These are phyloP conservation scores for Cydia pomonella DNA, from an alignment of 1,140 invertebrate species.

Conservation along the genomic window DNA sequence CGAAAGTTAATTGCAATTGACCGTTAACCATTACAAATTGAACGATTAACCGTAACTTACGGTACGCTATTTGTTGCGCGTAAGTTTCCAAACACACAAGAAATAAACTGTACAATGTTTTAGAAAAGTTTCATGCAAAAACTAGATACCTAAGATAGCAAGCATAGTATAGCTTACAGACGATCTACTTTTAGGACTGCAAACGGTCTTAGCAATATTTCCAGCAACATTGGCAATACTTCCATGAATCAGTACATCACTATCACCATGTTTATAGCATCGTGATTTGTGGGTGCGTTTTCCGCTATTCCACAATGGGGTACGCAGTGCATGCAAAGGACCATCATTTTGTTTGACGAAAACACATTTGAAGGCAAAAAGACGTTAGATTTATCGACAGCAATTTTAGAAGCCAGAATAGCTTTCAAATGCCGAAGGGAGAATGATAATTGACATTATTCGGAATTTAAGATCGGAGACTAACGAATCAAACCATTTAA, in stretches of 20 bases:
- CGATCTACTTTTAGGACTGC: too few relatives aligned
- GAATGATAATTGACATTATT: conserved; percentile 1
- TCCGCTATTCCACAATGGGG: conserved; percentile 25
- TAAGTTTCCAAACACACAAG: too few relatives aligned
- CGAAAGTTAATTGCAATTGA: too few relatives aligned
- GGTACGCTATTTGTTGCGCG: too few relatives aligned
- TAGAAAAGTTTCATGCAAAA: too few relatives aligned
- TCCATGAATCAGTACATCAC: not conserved
- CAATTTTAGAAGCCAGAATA: not conserved
- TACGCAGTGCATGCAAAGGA: not conserved
- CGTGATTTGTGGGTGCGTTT: not conserved
- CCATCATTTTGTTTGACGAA: conserved; percentile 15
- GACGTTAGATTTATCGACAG: not conserved
- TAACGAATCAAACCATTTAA: too few relatives aligned
- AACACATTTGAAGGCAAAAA: not conserved
- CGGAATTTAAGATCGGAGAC: not conserved
- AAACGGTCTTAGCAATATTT: not conserved
- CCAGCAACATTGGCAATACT: not conserved
- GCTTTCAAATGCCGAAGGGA: not conserved
- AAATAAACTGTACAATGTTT: too few relatives aligned
- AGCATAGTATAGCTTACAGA: too few relatives aligned
- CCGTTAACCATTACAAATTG: too few relatives aligned
- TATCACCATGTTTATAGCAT: not conserved
- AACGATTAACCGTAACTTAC: too few relatives aligned
- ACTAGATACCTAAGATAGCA: too few relatives aligned